Percentiles rank a stretch among this genome's conserved stretches.
Conservation (phyloP, 2,888 invertebrate genomes). For the Cyaniris semiargus region DNA sequence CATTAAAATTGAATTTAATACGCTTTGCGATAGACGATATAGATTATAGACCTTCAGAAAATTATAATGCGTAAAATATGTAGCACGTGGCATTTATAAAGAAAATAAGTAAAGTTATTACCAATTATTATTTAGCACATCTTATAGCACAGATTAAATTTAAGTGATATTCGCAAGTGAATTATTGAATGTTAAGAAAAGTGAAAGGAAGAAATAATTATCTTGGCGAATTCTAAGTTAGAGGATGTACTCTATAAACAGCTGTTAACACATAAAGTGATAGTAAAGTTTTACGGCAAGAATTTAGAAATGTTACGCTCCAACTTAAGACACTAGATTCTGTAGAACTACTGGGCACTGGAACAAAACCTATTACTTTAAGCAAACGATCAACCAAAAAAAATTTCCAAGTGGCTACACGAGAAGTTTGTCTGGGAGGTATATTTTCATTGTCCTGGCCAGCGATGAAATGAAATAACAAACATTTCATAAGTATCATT, state of each 20-base stretch:
- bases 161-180: not conserved
- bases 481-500: constrained; percentile 1
- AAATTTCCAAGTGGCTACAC: not conserved
- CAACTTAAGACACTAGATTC: constrained; percentile 21
- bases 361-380: constrained; percentile 22
- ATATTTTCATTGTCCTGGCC: not conserved
- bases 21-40: not conserved
- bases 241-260: not conserved
- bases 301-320: constrained; percentile 15
- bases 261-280: constrained; percentile 3
- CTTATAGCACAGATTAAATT: too few species aligned
- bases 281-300: constrained; percentile 24
- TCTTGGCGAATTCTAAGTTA: not conserved
- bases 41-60: not conserved
- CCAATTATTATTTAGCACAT: not conserved
- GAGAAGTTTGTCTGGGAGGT: not conserved
- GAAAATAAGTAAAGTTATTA: not conserved
- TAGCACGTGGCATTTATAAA: not conserved
- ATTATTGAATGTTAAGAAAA: not conserved
- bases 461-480: not conserved
- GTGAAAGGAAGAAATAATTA: not conserved
- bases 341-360: constrained; percentile 12
- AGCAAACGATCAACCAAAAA: constrained; percentile 13
- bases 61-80: not conserved
- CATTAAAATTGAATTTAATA: not conserved